These are phyloP conservation scores for Chiropotes sagulatus DNA, from an alignment of 2,797 vertebrate species.

Conservation along the genomic window DNA sequence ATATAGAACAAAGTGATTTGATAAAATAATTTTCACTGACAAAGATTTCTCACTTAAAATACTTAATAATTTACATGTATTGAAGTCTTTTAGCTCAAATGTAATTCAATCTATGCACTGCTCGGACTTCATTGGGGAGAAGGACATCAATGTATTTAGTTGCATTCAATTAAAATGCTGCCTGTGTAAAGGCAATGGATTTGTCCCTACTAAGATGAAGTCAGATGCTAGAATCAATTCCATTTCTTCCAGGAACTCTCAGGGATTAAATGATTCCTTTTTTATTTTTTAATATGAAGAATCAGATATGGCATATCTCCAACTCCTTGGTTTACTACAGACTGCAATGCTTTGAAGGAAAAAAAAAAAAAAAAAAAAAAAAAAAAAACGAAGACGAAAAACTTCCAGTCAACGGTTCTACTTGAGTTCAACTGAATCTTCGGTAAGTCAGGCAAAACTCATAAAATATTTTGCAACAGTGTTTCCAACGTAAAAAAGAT, in stretches of 20 bases:
- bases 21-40: slow-evolving; percentile 26
- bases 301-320: not conserved
- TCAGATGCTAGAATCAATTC: not conserved
- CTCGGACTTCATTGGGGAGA: not conserved
- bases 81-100: not conserved
- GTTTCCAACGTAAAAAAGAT: not conserved
- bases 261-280: not conserved
- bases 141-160: not conserved
- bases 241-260: not conserved
- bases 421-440: not conserved
- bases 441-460: not conserved
- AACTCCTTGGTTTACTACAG: not conserved
- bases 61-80: not conserved
- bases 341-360: not conserved
- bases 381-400: not conserved
- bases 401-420: not conserved
- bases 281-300: not conserved
- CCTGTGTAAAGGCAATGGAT: not conserved
- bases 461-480: not conserved
- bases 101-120: not conserved
- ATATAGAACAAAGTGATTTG: not conserved
- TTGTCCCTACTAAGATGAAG: slow-evolving; percentile 18
- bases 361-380: not conserved
- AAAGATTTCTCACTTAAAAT: slow-evolving; percentile 26
- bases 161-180: not conserved